Conservation (phyloP, 2,797 vertebrate species). For the Microctenopoma steveboyesi region DNA sequence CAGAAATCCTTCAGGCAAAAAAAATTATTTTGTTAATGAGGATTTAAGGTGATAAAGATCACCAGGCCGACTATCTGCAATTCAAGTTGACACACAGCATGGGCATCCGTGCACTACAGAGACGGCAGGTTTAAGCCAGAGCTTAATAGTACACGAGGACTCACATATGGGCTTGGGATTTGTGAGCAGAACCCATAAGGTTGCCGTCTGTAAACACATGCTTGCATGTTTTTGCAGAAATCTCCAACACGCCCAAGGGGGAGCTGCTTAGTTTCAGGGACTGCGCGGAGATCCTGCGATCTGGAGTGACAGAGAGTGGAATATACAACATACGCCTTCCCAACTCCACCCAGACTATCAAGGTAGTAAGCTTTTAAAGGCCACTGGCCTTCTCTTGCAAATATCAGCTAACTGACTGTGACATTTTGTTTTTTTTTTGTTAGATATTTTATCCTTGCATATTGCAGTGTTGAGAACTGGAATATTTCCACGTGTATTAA, state of each 20-base stretch:
- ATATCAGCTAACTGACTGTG: slow-evolving; percentile 60
- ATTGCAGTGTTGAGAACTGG: slow-evolving; percentile 4
- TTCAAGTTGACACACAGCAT: slow-evolving; percentile 21
- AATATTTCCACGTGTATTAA: slow-evolving; percentile 16
- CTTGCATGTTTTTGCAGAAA: slow-evolving; percentile 72
- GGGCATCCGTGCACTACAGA: slow-evolving; percentile 11
- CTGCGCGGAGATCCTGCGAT: slow-evolving; percentile 84
- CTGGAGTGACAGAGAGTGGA: slow-evolving; percentile 82
- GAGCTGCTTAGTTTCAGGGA: slow-evolving; percentile 79
- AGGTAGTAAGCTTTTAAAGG: slow-evolving; percentile 78
- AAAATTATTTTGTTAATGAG: neutral
- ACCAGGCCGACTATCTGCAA: slow-evolving; percentile 23
- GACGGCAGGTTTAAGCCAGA: slow-evolving; percentile 14
- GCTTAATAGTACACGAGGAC: slow-evolving; percentile 32
- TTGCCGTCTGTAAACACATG: slow-evolving; percentile 51
- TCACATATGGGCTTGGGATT: slow-evolving; percentile 45
- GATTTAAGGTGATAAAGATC: neutral
- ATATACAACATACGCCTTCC: slow-evolving; percentile 80
- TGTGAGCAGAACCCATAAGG: slow-evolving; percentile 39
- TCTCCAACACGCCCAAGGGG: slow-evolving; percentile 71
- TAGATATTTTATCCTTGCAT: slow-evolving; percentile 23
- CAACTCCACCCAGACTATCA: slow-evolving; percentile 82
- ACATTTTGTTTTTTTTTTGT: slow-evolving; percentile 30
- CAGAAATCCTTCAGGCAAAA: neutral
- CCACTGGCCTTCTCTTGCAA: slow-evolving; percentile 64